A percentile compares a stretch with the other conserved stretches of the same genome.
phyloP scores from a whole-genome alignment of 2,797 vertebrate genomes.

The Intellagama lesueurii region DNA sequence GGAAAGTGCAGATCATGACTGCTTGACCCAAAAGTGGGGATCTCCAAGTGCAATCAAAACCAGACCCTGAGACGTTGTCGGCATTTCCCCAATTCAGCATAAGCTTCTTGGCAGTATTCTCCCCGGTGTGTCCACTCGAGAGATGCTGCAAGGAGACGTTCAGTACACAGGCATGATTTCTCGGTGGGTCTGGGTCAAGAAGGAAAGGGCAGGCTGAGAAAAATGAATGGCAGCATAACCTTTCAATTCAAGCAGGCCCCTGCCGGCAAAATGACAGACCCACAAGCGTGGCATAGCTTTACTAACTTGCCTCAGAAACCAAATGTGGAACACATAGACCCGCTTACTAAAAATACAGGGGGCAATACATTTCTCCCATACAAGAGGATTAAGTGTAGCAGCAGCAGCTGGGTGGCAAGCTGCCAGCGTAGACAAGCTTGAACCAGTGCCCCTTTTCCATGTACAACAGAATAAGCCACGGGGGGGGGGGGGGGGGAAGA shows the following conservation, averaged over 20 bases:
- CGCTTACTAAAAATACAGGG: fast-evolving
- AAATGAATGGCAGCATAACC: fast-evolving
- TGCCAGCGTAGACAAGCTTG: conserved; percentile 4
- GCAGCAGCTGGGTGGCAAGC: conserved; percentile 17
- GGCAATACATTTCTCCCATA: not conserved
- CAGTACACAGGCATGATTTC: fast-evolving
- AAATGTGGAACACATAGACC: not conserved
- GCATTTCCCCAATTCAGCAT: not conserved
- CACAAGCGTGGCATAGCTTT: fast-evolving
- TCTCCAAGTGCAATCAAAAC: not conserved
- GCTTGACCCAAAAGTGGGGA: not conserved
- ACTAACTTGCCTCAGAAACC: not conserved
- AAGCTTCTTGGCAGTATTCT: not conserved
- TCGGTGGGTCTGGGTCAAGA: not conserved
- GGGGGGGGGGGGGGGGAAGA: no score
- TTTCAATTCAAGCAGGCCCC: not conserved
- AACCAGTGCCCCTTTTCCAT: not conserved
- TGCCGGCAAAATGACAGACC: not conserved
- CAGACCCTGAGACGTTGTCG: not conserved
- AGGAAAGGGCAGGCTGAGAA: fast-evolving
- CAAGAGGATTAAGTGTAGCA: conserved; percentile 5
- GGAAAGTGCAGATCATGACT: not conserved
- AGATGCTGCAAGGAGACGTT: fast-evolving
- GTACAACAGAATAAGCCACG: not conserved
- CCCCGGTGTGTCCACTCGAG: fast-evolving